Conservation (phyloP, 2,113 vertebrate species). For the Gnathonemus echidnorhynchus region DNA sequence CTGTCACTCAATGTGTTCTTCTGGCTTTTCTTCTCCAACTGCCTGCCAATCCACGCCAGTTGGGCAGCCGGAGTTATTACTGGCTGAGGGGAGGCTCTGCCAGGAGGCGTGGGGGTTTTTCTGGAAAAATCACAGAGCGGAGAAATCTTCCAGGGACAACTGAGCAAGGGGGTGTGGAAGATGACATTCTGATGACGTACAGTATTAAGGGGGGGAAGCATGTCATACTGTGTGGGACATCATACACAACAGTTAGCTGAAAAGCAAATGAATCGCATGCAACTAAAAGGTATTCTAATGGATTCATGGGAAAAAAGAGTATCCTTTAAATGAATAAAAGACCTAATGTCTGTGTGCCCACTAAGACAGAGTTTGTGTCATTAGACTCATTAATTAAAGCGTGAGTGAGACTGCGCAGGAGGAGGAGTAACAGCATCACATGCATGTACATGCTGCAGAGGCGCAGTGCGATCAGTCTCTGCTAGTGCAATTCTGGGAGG, state of each 20-base stretch:
- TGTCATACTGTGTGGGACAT: neutral
- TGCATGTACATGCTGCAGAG: neutral
- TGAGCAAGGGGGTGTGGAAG: neutral
- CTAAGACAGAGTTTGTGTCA: neutral
- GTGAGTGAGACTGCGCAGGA: neutral
- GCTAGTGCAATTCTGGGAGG: neutral
- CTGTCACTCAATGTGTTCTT: neutral
- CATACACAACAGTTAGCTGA: neutral
- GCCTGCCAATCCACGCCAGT: neutral
- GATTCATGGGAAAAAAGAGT: neutral
- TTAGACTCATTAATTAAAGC: neutral
- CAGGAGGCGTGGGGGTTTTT: neutral
- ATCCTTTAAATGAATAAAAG: slow-evolving; percentile 1
- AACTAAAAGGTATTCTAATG: neutral
- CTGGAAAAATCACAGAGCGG: neutral
- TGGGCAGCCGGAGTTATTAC: neutral
- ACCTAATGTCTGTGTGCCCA: neutral
- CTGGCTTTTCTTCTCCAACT: neutral
- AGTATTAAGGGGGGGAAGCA: neutral
- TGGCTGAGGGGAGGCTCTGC: neutral
- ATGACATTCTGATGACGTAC: neutral
- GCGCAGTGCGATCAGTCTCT: neutral
- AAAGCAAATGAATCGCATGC: neutral
- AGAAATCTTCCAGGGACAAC: neutral
- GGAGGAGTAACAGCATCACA: neutral